Evolutionary conservation across 1,140 invertebrate genomes (phyloP).

Genomic region (Drosophila quadrilineata): DNA sequence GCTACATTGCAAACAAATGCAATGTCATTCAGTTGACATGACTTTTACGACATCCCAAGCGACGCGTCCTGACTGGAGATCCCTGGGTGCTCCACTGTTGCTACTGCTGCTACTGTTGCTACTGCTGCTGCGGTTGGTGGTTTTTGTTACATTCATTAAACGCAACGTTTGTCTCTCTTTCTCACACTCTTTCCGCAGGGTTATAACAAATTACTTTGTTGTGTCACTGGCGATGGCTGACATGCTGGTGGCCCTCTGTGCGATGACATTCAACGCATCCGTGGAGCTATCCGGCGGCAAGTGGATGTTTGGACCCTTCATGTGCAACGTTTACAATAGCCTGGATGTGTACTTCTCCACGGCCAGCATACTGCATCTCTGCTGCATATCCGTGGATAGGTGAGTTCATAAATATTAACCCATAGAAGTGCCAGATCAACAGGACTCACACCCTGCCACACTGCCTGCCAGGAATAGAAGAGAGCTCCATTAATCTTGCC

Average conservation of each 20-base stretch:
- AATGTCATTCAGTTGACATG: slow-evolving; percentile 40
- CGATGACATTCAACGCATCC: slow-evolving; percentile 97
- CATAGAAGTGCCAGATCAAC: background rate
- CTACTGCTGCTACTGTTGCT: background rate
- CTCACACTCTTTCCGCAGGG: slow-evolving; percentile 83
- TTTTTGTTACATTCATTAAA: slow-evolving; percentile 26
- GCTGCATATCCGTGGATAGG: slow-evolving; percentile 96
- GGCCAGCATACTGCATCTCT: slow-evolving; percentile 95
- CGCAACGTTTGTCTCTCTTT: slow-evolving; percentile 29
- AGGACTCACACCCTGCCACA: background rate
- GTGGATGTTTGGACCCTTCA: slow-evolving; percentile 93
- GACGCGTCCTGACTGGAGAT: no score
- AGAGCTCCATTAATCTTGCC: slow-evolving; percentile 66
- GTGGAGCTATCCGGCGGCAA: slow-evolving; percentile 88
- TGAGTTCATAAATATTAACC: slow-evolving; percentile 38
- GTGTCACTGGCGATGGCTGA: slow-evolving; percentile 96
- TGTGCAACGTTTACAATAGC: slow-evolving; percentile 97
- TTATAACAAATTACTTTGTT: slow-evolving; percentile 97
- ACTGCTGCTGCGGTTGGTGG: background rate
- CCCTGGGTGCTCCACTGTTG: background rate
- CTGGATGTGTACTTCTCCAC: slow-evolving; percentile 98
- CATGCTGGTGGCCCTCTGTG: slow-evolving; percentile 94
- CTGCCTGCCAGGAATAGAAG: slow-evolving; percentile 2
- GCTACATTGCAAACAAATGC: slow-evolving; percentile 34
- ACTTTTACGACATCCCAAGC: no score